Conservation (phyloP, 2,888 invertebrate genomes). For the Gari tellinella region DNA sequence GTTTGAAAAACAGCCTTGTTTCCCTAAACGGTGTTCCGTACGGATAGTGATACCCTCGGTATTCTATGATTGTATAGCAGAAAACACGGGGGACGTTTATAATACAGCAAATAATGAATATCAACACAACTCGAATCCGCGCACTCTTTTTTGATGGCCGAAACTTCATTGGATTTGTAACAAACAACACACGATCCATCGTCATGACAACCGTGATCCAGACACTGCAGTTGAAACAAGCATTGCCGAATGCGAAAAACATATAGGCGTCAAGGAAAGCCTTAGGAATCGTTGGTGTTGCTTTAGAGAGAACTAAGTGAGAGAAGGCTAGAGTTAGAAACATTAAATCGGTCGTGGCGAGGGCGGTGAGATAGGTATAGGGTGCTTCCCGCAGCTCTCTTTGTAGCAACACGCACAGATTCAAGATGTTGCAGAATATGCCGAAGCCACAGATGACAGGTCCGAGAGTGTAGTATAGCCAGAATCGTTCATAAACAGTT, state of each 20-base stretch:
- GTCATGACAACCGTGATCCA: constrained; percentile 79
- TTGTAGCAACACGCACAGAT: constrained; percentile 77
- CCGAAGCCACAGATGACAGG: constrained; percentile 78
- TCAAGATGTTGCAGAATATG: constrained; percentile 79
- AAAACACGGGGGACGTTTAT: constrained; percentile 76
- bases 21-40: constrained; percentile 63
- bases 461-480: constrained; percentile 66
- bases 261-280: constrained; percentile 72
- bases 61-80: constrained; percentile 52
- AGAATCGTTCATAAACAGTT: no score
- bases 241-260: constrained; percentile 76
- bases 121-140: constrained; percentile 58
- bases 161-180: constrained; percentile 73
- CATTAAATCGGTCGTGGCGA: constrained; percentile 75
- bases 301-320: constrained; percentile 49
- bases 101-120: constrained; percentile 65
- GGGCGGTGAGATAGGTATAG: constrained; percentile 78
- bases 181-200: constrained; percentile 78
- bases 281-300: constrained; percentile 57
- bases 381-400: constrained; percentile 77
- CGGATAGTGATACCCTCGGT: constrained; percentile 16
- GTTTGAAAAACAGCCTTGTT: constrained; percentile 50
- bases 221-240: constrained; percentile 75
- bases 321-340: constrained; percentile 71
- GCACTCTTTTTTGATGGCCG: constrained; percentile 71